Evolutionary conservation across 37 sponge, comb jelly and placozoan species (phyloP).

Genomic region (Geodia barretti): DNA sequence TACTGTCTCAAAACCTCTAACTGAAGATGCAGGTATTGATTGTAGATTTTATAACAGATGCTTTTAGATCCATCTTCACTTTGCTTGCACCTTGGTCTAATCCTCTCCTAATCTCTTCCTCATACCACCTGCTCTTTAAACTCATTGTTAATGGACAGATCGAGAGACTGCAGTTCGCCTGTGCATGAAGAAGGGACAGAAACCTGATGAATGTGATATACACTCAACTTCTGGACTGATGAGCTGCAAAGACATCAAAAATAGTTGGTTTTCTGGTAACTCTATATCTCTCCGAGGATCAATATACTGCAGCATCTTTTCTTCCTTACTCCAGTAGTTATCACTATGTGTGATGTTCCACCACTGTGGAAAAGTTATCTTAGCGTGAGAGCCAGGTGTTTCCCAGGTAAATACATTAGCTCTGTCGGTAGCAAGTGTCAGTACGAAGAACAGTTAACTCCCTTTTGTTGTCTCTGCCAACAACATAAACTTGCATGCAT

Average conservation of each 20-base stretch:
- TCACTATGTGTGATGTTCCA: no score
- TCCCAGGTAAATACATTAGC: no score
- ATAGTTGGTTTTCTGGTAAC: constrained; percentile 19
- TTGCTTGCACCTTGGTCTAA: background rate
- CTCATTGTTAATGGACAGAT: constrained; percentile 49
- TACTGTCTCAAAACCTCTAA: no score
- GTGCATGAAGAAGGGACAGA: constrained; percentile 46
- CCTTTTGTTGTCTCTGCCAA: constrained; percentile 19
- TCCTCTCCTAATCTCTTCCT: constrained; percentile 25
- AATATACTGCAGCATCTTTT: no score
- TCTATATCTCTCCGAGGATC: constrained; percentile 12
- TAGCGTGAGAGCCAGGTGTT: no score
- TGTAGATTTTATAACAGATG: constrained; percentile 16
- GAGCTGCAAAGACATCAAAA: constrained; percentile 48
- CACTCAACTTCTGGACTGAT: background rate
- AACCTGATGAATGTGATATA: constrained; percentile 15
- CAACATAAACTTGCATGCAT: constrained; percentile 10
- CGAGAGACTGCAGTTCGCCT: constrained; percentile 53
- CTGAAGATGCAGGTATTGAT: no score
- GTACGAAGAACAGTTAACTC: no score
- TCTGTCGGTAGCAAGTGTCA: no score
- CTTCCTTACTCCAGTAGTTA: no score
- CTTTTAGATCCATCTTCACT: constrained; percentile 5
- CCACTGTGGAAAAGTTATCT: no score
- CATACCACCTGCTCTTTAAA: constrained; percentile 61